These are phyloP conservation scores for Rhombomys opimus DNA, from an alignment of 2,113 vertebrate species.

Conservation along the genomic window DNA sequence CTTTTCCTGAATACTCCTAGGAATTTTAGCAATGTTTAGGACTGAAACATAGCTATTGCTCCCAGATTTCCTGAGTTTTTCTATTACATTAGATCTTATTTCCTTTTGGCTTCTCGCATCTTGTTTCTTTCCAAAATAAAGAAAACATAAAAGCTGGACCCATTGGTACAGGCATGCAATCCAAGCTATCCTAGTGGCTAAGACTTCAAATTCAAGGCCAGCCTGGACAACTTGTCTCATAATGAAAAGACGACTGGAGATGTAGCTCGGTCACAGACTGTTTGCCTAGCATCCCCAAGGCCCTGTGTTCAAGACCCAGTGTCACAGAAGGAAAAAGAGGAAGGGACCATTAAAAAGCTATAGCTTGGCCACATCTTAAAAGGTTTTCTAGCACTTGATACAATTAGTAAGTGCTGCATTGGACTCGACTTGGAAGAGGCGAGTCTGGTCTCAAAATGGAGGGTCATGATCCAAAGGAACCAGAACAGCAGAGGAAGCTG, in stretches of 20 bases:
- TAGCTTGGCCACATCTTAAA: background rate
- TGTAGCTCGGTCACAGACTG: background rate
- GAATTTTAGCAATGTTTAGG: conserved; percentile 8
- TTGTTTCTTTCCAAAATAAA: conserved; percentile 41
- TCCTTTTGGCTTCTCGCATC: background rate
- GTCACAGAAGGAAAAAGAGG: background rate
- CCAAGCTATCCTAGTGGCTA: background rate
- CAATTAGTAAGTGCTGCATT: background rate
- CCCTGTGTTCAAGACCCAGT: background rate
- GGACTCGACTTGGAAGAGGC: no score
- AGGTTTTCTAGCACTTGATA: background rate
- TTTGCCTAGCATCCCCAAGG: background rate
- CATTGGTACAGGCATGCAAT: background rate
- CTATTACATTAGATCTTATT: background rate
- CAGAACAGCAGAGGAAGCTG: no score
- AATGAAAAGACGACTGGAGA: background rate
- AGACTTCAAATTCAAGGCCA: background rate
- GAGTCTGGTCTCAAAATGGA: no score
- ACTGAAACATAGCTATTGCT: background rate
- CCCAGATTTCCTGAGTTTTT: conserved; percentile 8
- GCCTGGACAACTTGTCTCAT: background rate
- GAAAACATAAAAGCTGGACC: background rate
- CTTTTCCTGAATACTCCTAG: conserved; percentile 23
- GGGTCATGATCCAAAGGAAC: no score
- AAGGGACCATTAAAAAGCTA: background rate